Conservation (phyloP, 2,797 vertebrate genomes). For the Discoglossus pictus region DNA sequence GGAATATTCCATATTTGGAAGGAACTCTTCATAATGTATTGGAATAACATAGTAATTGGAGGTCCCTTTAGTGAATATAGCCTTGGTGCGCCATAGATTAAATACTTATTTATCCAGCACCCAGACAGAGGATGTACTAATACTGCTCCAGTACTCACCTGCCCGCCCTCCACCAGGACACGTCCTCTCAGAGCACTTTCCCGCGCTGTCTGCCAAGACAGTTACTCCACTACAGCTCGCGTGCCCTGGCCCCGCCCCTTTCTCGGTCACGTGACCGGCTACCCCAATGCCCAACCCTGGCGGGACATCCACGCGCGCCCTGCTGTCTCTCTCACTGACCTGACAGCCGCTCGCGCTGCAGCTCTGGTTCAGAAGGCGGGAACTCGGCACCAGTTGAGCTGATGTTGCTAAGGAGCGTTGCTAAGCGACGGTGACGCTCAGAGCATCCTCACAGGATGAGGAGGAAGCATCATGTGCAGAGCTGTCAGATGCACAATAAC, state of each 20-base stretch:
- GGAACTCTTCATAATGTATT: too few species aligned
- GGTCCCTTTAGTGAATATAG: too few species aligned
- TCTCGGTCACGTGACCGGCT: too few species aligned
- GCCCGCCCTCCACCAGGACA: background rate
- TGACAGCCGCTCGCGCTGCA: slow-evolving; percentile 73
- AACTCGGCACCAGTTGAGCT: slow-evolving; percentile 85
- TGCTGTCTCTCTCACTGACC: slow-evolving; percentile 61
- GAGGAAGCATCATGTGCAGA: slow-evolving; percentile 1
- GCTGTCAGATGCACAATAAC: slow-evolving; percentile 20
- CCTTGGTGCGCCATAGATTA: too few species aligned
- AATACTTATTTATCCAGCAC: too few species aligned
- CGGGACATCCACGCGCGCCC: slow-evolving; percentile 61
- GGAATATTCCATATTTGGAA: too few species aligned
- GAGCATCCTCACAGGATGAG: slow-evolving; percentile 62
- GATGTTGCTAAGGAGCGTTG: slow-evolving; percentile 71
- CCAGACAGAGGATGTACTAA: too few species aligned
- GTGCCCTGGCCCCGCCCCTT: too few species aligned
- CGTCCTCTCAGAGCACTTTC: slow-evolving; percentile 26
- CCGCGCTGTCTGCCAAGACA: background rate
- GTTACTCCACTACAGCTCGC: too few species aligned
- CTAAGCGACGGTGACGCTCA: slow-evolving; percentile 82
- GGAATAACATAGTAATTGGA: too few species aligned
- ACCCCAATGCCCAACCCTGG: slow-evolving; percentile 26
- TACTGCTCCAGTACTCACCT: too few species aligned
- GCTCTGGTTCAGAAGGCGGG: slow-evolving; percentile 81